These are phyloP conservation scores for Myopa testacea DNA, from an alignment of 2,888 invertebrate genomes.

Conservation along the genomic window DNA sequence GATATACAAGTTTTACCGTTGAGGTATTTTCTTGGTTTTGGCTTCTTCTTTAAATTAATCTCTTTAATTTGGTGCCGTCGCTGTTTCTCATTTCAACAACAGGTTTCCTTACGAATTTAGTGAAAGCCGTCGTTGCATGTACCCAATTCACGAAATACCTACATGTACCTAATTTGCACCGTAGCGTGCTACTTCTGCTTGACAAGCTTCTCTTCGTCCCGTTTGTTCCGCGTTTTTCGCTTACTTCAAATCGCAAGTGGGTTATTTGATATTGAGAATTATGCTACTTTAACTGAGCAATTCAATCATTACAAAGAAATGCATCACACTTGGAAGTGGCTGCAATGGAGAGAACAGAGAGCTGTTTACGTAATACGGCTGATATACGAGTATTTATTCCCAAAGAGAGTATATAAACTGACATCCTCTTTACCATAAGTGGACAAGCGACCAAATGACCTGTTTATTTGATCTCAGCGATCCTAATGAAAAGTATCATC, in stretches of 20 bases:
- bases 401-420: no score
- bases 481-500: no score
- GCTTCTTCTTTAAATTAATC: background rate
- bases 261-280: background rate
- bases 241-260: background rate
- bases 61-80: background rate
- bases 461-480: no score
- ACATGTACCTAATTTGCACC: conserved; percentile 13
- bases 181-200: conserved; percentile 18
- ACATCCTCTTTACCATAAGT: no score
- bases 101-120: background rate
- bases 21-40: no score
- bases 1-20: no score
- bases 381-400: no score
- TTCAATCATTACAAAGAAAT: background rate
- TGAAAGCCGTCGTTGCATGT: conserved; percentile 8
- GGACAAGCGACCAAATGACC: no score
- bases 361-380: no score
- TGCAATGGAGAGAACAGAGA: background rate
- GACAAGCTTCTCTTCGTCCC: background rate
- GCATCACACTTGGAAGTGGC: background rate
- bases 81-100: background rate
- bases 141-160: background rate
- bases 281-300: background rate
- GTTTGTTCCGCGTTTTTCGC: background rate